Evolutionary conservation across 2,888 invertebrate species (phyloP).

Genomic region (Protophormia terraenovae): DNA sequence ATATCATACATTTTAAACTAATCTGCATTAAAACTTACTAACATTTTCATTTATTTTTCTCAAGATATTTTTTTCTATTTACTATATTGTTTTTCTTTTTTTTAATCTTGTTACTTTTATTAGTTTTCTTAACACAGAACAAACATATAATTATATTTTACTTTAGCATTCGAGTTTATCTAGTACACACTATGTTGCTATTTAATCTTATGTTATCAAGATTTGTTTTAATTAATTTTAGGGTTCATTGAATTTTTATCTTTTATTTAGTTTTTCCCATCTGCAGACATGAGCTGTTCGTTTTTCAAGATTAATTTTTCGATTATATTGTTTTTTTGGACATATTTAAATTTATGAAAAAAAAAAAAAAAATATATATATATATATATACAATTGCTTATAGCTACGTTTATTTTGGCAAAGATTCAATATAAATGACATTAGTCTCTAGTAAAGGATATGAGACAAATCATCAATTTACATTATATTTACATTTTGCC

Average conservation of each 20-base stretch:
- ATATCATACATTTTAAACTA: too few relatives aligned
- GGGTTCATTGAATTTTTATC: not conserved
- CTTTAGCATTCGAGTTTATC: not conserved
- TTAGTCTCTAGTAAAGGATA: not conserved
- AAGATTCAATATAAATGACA: not conserved
- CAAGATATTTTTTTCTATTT: too few relatives aligned
- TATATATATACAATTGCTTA: not conserved
- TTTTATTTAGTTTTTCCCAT: not conserved
- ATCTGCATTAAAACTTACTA: too few relatives aligned
- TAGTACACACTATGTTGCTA: not conserved
- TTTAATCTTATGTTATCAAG: not conserved
- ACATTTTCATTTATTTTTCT: too few relatives aligned
- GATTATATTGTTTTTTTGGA: not conserved
- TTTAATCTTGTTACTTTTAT: too few relatives aligned
- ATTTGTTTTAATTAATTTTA: slow-evolving; percentile 1
- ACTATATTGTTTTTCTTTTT: too few relatives aligned
- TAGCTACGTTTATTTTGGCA: not conserved
- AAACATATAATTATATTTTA: not conserved
- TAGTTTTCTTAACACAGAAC: not conserved
- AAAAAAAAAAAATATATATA: not conserved
- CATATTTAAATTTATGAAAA: not conserved
- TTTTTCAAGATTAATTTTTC: not conserved
- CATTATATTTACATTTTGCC: too few relatives aligned
- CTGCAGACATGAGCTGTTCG: not conserved
- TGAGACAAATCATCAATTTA: too few relatives aligned